Base-by-base conservation (phyloP, 2,797 vertebrate genomes). In the Sarcophilus harrisii region DNA sequence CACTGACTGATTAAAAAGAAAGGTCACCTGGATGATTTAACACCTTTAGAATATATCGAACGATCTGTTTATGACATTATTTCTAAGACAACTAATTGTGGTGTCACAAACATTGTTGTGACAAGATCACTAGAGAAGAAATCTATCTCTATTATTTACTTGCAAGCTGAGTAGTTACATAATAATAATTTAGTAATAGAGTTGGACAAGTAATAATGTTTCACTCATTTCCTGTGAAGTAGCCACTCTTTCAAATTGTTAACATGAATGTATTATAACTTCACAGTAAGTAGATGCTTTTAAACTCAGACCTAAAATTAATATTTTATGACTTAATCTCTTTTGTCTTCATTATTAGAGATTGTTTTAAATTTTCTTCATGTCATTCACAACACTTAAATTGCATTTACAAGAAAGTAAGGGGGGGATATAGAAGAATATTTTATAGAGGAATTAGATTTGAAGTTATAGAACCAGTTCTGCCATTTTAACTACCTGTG, bases 1-100 rank as follows among this genome's bases (percentile, higher is more conserved):
- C 21, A 87, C 13, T 27, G 38, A 45, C 38, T 81, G 38, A 87
- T 81, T 55, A 21, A n/a, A 81, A 81, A 81, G n/a, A 45, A 45
- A 45, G 9, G 9, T 21, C 73, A 45, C 38, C 73, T 3, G 21
- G 73, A 49, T n/a, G 21, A 24, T 45, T 45, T 45, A 81, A 30
- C 21, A 45, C 38, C 21, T 97, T 96, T 95, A 18, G 96, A 95
- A 89, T 97, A 58, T 58, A 93, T 55, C 54, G 89, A 49, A 49
- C 96, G 60, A 92, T 81, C 27, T 96, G 45, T 94, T 96, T 93
- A 95, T 97, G 96, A 97, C 95, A 94, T 97, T 81, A 93, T 90
- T 58, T 95, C 52, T 95, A 52, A 95, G 95, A 96, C 94, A 93
- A 58, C 91, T 96, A 92, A 96, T 93, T 97, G 45, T 97, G 94